Evolutionary conservation across 2,797 vertebrate genomes (phyloP), one percentile per base, ranked within the genome.

Genomic region (Sebastes iracundus): DNA sequence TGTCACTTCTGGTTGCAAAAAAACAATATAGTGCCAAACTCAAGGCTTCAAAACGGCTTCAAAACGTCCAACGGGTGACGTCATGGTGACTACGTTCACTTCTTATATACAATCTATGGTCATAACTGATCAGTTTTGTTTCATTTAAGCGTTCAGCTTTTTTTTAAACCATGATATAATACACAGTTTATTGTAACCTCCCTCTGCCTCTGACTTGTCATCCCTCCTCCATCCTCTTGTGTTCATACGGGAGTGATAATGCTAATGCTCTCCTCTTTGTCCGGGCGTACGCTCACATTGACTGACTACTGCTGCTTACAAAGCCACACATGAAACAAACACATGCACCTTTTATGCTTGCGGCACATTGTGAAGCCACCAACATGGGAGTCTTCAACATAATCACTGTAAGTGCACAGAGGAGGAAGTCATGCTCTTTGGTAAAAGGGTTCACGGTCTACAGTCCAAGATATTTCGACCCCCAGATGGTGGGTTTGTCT

Each of bases 371-470:
- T 58, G 32, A 62, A 84, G 65, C n/a, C 70, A 14, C 67, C 73
- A 49, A 49, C 68, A 74, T 10, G 75, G 46, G 27, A 22, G 49
- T 63, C 60, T 65, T 81, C 68, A 35, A 49, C 56, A 65, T 77
- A 76, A 84, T 83, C 53, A 11, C 67, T 8, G 42, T 63, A 42
- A 81, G 80, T 67, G 85, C 83, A 69, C 28, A 4, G 38, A 78
- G 33, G 77, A 80, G 60, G 75, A 82, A 84, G 84, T 84, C 38
- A 1, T 64, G 72, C 80, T 82, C 59, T 71, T 32, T 67, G 72
- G 84, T 86, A 83, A 92, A 92, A 90, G 86, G 79, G 80, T 85
- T 88, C 66, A 77, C 5, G 1, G 7, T 42, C 56, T 61, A 10
- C 38, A 22, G 64, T 82, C 68, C 60, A 75, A 28, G 60, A 56